Percentiles rank a stretch among this genome's conserved stretches.
These are phyloP conservation scores for Melanaphis sacchari DNA, from an alignment of 1,140 invertebrate genomes.

Conservation along the genomic window DNA sequence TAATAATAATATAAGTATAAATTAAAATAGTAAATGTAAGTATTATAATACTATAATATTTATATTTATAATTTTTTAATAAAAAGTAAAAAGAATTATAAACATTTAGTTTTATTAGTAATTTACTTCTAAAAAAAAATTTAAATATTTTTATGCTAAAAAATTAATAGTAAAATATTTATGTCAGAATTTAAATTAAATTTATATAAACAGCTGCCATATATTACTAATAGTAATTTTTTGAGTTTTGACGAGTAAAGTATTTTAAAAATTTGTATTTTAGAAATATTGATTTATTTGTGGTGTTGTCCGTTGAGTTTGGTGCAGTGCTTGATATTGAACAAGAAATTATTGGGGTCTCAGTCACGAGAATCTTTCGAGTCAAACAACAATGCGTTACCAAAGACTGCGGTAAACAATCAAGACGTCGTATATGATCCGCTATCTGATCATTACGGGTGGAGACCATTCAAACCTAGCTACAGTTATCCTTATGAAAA, in stretches of 20 bases:
- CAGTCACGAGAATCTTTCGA: background rate
- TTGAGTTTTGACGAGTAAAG: background rate
- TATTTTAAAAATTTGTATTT: background rate
- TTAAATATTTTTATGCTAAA: background rate
- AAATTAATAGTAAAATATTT: background rate
- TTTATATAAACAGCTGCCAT: background rate
- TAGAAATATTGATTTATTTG: slow-evolving; percentile 40
- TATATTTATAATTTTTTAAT: background rate
- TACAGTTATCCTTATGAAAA: slow-evolving; percentile 55
- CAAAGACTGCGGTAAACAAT: slow-evolving; percentile 3
- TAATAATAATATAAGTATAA: no score
- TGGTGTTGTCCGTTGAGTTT: slow-evolving; percentile 50
- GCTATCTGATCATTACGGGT: slow-evolving; percentile 42
- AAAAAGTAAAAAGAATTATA: background rate
- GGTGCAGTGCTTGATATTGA: slow-evolving; percentile 34
- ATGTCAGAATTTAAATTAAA: background rate
- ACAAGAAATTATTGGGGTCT: background rate
- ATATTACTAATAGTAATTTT: background rate
- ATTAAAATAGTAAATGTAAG: no score
- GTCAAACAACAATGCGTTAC: background rate
- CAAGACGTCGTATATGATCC: slow-evolving; percentile 33
- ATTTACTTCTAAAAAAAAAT: no score
- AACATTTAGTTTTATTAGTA: no score
- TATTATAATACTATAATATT: no score
- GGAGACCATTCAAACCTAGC: slow-evolving; percentile 53